Evolutionary conservation across 1,140 invertebrate genomes (phyloP).

Genomic region (Copidosoma floridanum): DNA sequence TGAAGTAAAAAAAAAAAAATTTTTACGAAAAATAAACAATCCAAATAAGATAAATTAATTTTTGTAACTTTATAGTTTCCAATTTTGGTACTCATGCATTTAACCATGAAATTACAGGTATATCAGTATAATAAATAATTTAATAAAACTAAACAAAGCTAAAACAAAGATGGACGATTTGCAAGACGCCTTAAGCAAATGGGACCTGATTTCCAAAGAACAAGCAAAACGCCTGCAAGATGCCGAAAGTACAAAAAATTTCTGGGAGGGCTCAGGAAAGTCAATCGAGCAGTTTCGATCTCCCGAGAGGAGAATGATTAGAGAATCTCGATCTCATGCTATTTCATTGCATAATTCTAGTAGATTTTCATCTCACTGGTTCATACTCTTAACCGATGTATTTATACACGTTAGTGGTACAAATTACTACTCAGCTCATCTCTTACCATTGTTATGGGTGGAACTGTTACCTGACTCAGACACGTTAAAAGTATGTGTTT

Average conservation of each 20-base stretch:
- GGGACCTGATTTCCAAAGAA: conserved; percentile 62
- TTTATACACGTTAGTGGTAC: conserved; percentile 71
- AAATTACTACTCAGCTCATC: conserved; percentile 62
- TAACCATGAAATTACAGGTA: conserved; percentile 40
- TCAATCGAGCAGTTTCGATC: conserved; percentile 65
- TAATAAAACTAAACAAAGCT: conserved; percentile 44
- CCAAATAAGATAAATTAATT: too few species aligned
- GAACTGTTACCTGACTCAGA: conserved; percentile 63
- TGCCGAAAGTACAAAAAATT: conserved; percentile 70
- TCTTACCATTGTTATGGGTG: conserved; percentile 77
- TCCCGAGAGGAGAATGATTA: conserved; percentile 70
- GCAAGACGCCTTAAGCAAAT: conserved; percentile 55
- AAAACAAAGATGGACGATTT: conserved; percentile 48
- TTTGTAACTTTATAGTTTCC: too few species aligned
- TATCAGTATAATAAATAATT: conserved; percentile 43
- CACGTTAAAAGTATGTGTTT: conserved; percentile 55
- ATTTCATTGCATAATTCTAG: conserved; percentile 67
- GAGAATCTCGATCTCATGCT: conserved; percentile 72
- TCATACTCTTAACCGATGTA: conserved; percentile 73
- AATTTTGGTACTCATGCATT: too few species aligned
- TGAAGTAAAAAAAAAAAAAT: too few species aligned
- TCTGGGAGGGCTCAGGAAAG: conserved; percentile 75
- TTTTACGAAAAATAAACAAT: too few species aligned
- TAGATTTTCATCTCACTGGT: conserved; percentile 72
- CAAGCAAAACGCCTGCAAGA: conserved; percentile 64